Conservation (phyloP, 1,140 invertebrate genomes). For the Papilio aristodemus region DNA sequence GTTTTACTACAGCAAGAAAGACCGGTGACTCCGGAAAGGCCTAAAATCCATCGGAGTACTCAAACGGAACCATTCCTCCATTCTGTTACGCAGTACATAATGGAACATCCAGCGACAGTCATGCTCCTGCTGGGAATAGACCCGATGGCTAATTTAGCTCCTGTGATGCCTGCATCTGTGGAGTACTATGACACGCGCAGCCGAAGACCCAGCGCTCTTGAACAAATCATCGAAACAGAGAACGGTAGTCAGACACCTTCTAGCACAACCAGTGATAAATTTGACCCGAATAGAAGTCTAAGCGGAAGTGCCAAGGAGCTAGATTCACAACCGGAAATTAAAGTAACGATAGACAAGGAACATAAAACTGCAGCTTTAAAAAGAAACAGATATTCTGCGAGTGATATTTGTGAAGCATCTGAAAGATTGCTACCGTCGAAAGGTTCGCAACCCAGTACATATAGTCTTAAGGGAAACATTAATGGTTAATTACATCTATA, state of each 20-base stretch:
- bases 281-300: conserved; percentile 52
- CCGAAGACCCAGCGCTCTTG: conserved; percentile 61
- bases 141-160: conserved; percentile 64
- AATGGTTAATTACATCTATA: conserved; percentile 61
- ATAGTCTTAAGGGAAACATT: conserved; percentile 76
- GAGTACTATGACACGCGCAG: conserved; percentile 66
- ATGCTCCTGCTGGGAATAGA: conserved; percentile 77
- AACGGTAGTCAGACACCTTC: conserved; percentile 72
- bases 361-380: conserved; percentile 54
- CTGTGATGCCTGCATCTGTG: conserved; percentile 58
- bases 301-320: conserved; percentile 60
- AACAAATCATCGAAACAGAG: conserved; percentile 73
- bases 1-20: conserved; percentile 62
- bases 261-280: conserved; percentile 62
- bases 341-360: conserved; percentile 61
- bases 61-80: conserved; percentile 78
- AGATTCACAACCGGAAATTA: conserved; percentile 53
- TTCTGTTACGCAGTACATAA: conserved; percentile 76
- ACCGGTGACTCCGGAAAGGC: conserved; percentile 63
- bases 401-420: conserved; percentile 72
- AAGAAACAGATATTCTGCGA: conserved; percentile 73
- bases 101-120: conserved; percentile 78
- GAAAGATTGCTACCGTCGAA: conserved; percentile 68
- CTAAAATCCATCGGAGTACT: conserved; percentile 67
- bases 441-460: conserved; percentile 68